Conservation (phyloP, 1,140 invertebrate genomes). For the Glomeris maerens region DNA sequence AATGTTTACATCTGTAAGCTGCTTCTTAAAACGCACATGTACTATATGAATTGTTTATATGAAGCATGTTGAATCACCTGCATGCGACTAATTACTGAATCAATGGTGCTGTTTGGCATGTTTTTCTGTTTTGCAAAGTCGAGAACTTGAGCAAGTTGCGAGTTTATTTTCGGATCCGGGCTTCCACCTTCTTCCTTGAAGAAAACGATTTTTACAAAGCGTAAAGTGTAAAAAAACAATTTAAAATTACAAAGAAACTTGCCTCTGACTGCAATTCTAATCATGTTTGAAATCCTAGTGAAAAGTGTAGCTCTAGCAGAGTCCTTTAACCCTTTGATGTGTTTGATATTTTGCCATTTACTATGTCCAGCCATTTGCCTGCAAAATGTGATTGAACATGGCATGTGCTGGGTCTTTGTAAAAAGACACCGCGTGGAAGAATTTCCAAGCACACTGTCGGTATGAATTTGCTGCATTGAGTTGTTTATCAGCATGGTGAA, state of each 20-base stretch:
- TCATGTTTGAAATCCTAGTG: background rate
- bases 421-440: too few species aligned
- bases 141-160: background rate
- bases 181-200: background rate
- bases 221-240: background rate
- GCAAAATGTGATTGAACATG: too few species aligned
- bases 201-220: background rate
- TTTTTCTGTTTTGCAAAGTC: background rate
- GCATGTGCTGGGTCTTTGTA: too few species aligned
- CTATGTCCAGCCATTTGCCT: slow-evolving; percentile 11
- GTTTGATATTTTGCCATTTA: slow-evolving; percentile 9
- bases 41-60: too few species aligned
- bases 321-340: slow-evolving; percentile 6
- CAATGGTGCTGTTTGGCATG: background rate
- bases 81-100: background rate
- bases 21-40: too few species aligned
- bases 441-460: too few species aligned
- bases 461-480: too few species aligned
- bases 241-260: background rate
- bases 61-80: too few species aligned
- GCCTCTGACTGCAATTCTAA: background rate
- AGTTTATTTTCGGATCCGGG: background rate
- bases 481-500: too few species aligned
- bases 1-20: too few species aligned
- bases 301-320: background rate